phyloP scores from a whole-genome alignment of 1,140 invertebrate genomes.

The Tribolium castaneum region DNA sequence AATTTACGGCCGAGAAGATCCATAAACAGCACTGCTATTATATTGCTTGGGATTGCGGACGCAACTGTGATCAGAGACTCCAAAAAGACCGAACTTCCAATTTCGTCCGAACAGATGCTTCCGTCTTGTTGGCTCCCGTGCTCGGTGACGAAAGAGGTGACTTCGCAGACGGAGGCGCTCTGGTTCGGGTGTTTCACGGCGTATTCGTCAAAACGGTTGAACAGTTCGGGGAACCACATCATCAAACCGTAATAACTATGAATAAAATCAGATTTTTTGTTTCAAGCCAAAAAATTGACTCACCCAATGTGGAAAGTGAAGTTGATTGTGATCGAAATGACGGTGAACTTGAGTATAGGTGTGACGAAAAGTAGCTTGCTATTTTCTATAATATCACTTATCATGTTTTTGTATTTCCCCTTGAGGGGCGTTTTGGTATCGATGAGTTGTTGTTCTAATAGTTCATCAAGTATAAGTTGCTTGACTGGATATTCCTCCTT shows the following conservation, averaged over 20 bases:
- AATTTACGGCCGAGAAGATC: conserved; percentile 89
- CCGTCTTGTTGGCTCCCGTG: conserved; percentile 70
- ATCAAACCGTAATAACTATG: conserved; percentile 85
- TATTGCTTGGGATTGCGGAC: conserved; percentile 84
- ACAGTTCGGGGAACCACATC: conserved; percentile 94
- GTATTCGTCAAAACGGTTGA: conserved; percentile 86
- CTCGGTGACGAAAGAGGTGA: conserved; percentile 80
- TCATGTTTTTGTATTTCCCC: conserved; percentile 76
- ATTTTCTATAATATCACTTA: conserved; percentile 80
- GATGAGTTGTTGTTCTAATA: conserved; percentile 46
- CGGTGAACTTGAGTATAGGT: conserved; percentile 83
- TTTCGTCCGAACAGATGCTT: conserved; percentile 75
- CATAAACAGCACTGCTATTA: conserved; percentile 80
- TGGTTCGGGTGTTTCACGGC: conserved; percentile 65
- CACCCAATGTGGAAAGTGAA: conserved; percentile 89
- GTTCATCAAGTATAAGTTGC: conserved; percentile 79
- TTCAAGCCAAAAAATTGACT: conserved; percentile 49
- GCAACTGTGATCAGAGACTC: conserved; percentile 88
- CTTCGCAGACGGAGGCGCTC: conserved; percentile 78
- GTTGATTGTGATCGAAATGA: conserved; percentile 87
- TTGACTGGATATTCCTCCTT: conserved; percentile 81
- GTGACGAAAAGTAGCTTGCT: conserved; percentile 82
- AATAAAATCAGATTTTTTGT: neutral
- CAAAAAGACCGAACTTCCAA: conserved; percentile 81
- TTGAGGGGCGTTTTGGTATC: conserved; percentile 66